Evolutionary conservation across 2,888 invertebrate genomes (phyloP), one percentile per base, ranked within the genome.

Genomic region (Julus scanicus): DNA sequence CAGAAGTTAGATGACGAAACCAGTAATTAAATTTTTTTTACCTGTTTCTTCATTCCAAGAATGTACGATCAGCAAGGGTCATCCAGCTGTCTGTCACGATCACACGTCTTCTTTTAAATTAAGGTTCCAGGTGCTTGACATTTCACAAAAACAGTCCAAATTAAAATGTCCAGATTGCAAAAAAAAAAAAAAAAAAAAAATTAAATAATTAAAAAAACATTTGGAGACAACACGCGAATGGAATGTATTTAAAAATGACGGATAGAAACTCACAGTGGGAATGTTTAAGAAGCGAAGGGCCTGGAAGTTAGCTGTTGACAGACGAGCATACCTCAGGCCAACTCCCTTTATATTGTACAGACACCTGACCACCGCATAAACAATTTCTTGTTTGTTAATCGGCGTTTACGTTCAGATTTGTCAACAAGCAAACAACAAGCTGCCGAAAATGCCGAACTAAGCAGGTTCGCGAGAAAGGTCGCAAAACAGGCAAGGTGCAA

Each of bases 321-420:
- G 71, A 29, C 71, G 71, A 20, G 29, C 71, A 29, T n/a, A 8
- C 48, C 40, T 84, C 13, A n/a, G 84, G 48, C 13, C 48, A 17
- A 8, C n/a, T 8, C 39, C 40, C 20, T 29, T 40, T 84, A 84
- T 84, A 84, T n/a, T n/a, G n/a, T 84, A 84, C 9, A 9, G n/a
- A 9, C 2, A 48, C 84, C 48, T 84, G 84, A 40, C 44, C n/a
- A 84, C 20, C 8, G 84, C 84, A 40, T 44, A 39, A 48, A 84
- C 84, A 84, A 29, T 84, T 84, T 48, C 40, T 84, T 84, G 84
- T 84, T 84, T 84, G 84, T 84, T 29, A 48, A n/a, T 84, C 84
- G 40, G 84, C n/a, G 48, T 40, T 20, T 84, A 84, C 48, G 39
- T 37, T 37, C 13, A 37, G 17, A 13, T 6, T 83, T 29, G 84